Conservation (phyloP, 2,113 vertebrate genomes). For the Austrofundulus limnaeus region DNA sequence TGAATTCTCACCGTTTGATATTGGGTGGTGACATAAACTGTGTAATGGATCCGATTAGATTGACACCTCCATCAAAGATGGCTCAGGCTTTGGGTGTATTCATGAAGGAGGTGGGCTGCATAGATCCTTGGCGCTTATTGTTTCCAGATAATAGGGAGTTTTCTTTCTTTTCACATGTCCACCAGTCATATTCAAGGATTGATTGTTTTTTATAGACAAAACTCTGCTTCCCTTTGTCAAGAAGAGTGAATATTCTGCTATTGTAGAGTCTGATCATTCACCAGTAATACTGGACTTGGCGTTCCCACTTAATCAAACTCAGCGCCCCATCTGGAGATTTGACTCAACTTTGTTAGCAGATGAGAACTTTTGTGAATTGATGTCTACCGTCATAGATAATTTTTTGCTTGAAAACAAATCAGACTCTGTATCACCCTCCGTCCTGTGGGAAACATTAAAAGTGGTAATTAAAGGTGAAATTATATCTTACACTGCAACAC, state of each 20-base stretch:
- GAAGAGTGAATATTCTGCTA: neutral
- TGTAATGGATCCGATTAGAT: neutral
- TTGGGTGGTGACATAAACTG: slow-evolving; percentile 1
- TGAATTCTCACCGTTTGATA: neutral
- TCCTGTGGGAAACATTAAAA: too few relatives aligned
- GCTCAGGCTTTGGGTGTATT: neutral
- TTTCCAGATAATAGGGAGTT: too few relatives aligned
- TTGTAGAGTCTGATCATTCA: neutral
- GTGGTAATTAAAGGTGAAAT: too few relatives aligned
- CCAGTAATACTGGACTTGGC: neutral
- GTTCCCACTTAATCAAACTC: neutral
- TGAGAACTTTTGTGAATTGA: too few relatives aligned
- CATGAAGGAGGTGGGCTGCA: neutral
- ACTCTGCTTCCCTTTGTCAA: neutral
- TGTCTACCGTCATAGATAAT: too few relatives aligned
- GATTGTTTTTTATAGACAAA: too few relatives aligned
- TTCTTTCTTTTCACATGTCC: too few relatives aligned
- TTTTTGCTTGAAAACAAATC: too few relatives aligned
- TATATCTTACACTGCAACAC: too few relatives aligned
- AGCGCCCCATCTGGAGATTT: neutral
- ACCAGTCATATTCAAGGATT: too few relatives aligned
- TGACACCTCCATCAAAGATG: neutral
- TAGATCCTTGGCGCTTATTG: too few relatives aligned
- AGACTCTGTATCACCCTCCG: too few relatives aligned
- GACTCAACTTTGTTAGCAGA: neutral